Percentiles rank a stretch among this genome's conserved stretches.
Conservation (phyloP, 2,113 vertebrate species). For the Pachycephala philippinensis region DNA sequence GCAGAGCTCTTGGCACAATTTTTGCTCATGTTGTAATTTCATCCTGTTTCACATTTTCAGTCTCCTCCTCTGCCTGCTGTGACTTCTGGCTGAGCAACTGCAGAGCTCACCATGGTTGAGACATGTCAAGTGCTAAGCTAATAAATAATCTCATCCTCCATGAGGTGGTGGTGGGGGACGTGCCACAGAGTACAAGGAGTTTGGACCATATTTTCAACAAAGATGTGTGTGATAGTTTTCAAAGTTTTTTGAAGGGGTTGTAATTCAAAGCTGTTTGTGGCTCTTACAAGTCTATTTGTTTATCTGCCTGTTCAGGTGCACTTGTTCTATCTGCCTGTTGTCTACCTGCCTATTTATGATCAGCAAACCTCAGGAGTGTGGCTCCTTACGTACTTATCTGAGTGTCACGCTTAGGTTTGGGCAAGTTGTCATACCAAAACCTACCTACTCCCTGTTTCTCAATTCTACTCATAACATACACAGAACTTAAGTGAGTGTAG, state of each 20-base stretch:
- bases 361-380: background rate
- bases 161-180: background rate
- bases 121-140: fast-evolving
- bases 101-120: background rate
- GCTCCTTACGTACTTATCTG: background rate
- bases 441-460: background rate
- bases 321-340: background rate
- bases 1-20: background rate
- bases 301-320: background rate
- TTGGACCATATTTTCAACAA: background rate
- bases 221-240: background rate
- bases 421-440: background rate
- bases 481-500: background rate
- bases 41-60: background rate
- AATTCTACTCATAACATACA: background rate
- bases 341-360: background rate
- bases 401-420: background rate
- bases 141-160: background rate
- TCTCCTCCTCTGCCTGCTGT: background rate
- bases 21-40: background rate
- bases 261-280: background rate
- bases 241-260: background rate
- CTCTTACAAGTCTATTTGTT: background rate
- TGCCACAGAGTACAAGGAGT: background rate
- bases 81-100: background rate